Percentiles rank a stretch among this genome's conserved stretches.
Conservation (phyloP, 2,113 vertebrate species). For the Protomyctophum bolini region DNA sequence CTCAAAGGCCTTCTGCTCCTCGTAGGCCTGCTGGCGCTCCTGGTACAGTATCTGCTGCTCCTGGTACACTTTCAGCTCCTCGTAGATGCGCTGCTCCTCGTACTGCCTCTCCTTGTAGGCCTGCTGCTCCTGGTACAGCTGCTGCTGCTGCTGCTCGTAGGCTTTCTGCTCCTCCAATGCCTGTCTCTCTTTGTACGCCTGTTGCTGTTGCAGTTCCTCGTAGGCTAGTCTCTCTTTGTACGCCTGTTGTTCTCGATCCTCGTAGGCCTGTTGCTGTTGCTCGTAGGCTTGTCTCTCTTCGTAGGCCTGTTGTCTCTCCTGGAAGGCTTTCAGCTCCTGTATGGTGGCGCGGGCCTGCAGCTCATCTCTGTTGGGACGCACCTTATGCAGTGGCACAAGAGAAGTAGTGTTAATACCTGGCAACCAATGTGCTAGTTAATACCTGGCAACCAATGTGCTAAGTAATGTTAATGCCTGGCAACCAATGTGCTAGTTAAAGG, state of each 20-base stretch:
- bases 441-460: no score
- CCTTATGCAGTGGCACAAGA: conserved; percentile 72
- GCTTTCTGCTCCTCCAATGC: conserved; percentile 49
- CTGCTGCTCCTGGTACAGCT: conserved; percentile 38
- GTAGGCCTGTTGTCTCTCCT: conserved; percentile 55
- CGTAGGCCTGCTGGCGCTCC: not conserved
- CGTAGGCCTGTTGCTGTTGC: conserved; percentile 61
- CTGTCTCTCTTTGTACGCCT: conserved; percentile 60
- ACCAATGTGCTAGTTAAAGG: no score
- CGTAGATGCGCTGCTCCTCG: not conserved
- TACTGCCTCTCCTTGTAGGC: conserved; percentile 56
- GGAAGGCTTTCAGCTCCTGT: conserved; percentile 68
- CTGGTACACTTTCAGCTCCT: not conserved
- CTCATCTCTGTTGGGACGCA: conserved; percentile 73
- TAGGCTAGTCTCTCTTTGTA: not conserved
- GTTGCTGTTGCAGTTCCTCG: conserved; percentile 46
- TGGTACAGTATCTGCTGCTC: conserved; percentile 26
- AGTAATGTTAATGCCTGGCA: no score
- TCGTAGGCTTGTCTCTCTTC: conserved; percentile 61
- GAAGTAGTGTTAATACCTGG: no score
- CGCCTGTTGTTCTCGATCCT: conserved; percentile 23
- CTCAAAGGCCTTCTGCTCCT: conserved; percentile 16
- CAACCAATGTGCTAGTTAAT: no score
- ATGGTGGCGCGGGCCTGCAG: conserved; percentile 66
- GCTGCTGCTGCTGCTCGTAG: conserved; percentile 50